Conservation (phyloP, 1,140 invertebrate species). For the Zaprionus lachaisei region DNA sequence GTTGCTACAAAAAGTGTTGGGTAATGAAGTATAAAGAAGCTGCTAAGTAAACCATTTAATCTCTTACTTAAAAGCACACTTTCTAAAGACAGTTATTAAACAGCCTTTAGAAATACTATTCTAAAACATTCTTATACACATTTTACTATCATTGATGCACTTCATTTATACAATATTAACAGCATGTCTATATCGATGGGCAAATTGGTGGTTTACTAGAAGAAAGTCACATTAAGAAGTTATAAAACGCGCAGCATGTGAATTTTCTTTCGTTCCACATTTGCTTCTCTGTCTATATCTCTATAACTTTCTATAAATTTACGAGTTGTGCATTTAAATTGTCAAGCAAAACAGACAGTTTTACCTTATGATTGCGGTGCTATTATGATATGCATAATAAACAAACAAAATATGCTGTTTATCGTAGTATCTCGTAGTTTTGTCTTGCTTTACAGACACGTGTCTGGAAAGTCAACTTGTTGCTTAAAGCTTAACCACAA, state of each 20-base stretch:
- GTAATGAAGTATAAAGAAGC: no score
- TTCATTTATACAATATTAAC: neutral
- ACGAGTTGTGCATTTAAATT: slow-evolving; percentile 64
- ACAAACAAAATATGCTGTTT: slow-evolving; percentile 31
- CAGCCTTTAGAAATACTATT: no score
- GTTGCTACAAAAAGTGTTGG: no score
- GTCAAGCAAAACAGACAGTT: slow-evolving; percentile 40
- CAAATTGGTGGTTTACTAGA: neutral
- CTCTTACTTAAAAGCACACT: no score
- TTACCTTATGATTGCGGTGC: slow-evolving; percentile 48
- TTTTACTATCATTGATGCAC: no score
- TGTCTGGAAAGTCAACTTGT: slow-evolving; percentile 66
- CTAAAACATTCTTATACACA: no score
- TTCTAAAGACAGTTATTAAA: no score
- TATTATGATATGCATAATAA: slow-evolving; percentile 69
- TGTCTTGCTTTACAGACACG: slow-evolving; percentile 40
- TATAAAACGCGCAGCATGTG: slow-evolving; percentile 59
- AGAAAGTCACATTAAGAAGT: slow-evolving; percentile 21
- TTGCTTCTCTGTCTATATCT: neutral
- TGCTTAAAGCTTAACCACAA: slow-evolving; percentile 30
- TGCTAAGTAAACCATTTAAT: no score
- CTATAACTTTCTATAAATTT: slow-evolving; percentile 65
- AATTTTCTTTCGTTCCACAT: slow-evolving; percentile 25
- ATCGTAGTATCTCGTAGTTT: slow-evolving; percentile 17
- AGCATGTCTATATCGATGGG: neutral